Evolutionary conservation across 2,797 vertebrate species (phyloP).

Genomic region (Neosilurus hyrtlii): DNA sequence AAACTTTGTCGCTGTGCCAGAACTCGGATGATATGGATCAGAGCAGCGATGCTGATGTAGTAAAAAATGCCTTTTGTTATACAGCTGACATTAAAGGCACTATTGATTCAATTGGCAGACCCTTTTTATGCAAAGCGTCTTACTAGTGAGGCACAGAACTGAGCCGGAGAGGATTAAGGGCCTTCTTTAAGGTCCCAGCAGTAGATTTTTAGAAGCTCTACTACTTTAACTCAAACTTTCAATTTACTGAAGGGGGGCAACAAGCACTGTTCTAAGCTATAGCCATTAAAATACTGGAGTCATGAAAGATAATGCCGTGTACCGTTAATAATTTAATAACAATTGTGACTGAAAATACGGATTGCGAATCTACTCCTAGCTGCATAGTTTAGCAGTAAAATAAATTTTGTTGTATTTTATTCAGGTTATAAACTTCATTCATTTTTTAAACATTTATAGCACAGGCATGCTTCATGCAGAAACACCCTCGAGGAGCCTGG

Average conservation of each 20-base stretch:
- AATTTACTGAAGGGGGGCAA: background rate
- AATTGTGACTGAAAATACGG: background rate
- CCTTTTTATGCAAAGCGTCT: background rate
- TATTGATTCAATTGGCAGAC: background rate
- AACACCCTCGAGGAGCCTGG: too few relatives aligned
- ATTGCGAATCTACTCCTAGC: background rate
- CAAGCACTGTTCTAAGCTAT: background rate
- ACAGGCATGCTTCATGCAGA: too few relatives aligned
- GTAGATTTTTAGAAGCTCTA: background rate
- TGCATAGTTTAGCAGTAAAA: background rate
- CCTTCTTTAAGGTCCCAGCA: background rate
- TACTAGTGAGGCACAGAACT: background rate
- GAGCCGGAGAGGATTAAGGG: background rate
- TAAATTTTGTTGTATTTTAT: background rate
- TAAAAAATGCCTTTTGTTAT: background rate
- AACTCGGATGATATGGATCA: background rate
- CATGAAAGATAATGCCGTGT: background rate
- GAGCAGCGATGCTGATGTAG: background rate
- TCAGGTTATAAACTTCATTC: background rate
- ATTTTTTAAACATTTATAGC: too few relatives aligned
- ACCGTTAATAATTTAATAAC: background rate
- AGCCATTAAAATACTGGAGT: background rate
- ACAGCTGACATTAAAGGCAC: background rate
- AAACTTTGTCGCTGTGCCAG: background rate
- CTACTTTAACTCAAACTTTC: background rate